Evolutionary conservation across 23 tunicate species (phyloP).

Genomic region (Oikopleura dioica): DNA sequence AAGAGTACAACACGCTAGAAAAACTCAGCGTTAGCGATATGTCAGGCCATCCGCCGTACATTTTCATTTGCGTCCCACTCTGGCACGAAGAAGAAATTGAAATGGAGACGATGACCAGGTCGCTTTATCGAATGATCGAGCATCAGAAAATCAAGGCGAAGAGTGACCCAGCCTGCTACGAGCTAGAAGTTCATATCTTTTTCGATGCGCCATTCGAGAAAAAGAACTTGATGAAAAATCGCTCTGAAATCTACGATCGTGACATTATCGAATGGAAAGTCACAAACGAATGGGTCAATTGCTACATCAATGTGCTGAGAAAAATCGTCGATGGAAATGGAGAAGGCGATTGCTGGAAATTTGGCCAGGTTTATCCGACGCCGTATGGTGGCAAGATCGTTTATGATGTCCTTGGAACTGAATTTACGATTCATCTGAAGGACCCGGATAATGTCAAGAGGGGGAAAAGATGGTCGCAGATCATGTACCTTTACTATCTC

Average conservation of each 20-base stretch:
- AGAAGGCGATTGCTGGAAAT: background rate
- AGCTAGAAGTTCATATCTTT: background rate
- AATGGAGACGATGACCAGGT: background rate
- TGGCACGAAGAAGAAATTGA: conserved; percentile 6
- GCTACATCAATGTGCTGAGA: background rate
- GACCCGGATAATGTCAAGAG: background rate
- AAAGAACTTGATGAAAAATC: background rate
- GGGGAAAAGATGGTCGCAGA: conserved; percentile 1
- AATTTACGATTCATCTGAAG: background rate
- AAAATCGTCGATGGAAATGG: background rate
- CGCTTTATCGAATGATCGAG: background rate
- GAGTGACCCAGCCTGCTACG: background rate
- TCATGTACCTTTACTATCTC: conserved; percentile 9
- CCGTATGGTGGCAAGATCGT: conserved; percentile 5
- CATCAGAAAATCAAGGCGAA: background rate
- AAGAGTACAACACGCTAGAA: too few species aligned
- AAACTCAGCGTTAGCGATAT: too few species aligned
- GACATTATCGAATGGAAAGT: background rate
- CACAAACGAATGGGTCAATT: background rate
- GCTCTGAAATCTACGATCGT: background rate
- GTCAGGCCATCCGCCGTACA: background rate
- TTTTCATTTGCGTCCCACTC: background rate
- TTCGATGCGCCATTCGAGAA: background rate
- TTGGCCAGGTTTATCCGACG: background rate
- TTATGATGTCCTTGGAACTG: background rate